Percentiles rank a stretch among this genome's conserved stretches.
phyloP scores from a whole-genome alignment of 2,888 invertebrate genomes.

The Ormyrus thymus region DNA sequence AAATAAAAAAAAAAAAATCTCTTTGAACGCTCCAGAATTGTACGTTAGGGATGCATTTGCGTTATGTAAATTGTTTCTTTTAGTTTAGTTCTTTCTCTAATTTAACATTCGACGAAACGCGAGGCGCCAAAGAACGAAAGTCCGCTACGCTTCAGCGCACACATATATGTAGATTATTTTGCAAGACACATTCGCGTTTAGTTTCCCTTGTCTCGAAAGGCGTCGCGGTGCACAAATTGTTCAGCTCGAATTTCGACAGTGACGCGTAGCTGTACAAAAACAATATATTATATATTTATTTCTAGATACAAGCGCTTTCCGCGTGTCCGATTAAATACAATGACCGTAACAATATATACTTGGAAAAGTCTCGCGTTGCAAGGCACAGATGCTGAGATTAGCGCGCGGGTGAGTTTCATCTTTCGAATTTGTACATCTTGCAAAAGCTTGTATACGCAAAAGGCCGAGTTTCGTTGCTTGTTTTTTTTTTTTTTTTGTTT shows the following conservation, averaged over 20 bases:
- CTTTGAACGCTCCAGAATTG: constrained; percentile 43
- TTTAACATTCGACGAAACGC: constrained; percentile 22
- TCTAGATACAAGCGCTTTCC: constrained; percentile 18
- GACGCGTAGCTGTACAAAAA: constrained; percentile 2
- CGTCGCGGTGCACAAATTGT: constrained; percentile 1
- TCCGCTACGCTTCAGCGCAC: not conserved
- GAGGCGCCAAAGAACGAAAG: constrained; percentile 11
- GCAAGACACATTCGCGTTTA: constrained; percentile 29
- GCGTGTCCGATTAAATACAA: not conserved
- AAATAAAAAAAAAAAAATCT: constrained; percentile 43
- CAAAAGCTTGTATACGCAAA: constrained; percentile 6
- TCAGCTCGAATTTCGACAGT: constrained; percentile 11
- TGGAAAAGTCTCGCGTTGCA: constrained; percentile 24
- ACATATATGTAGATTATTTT: constrained; percentile 2
- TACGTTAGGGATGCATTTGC: constrained; percentile 50
- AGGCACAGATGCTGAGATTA: constrained; percentile 47
- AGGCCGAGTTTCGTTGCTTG: constrained; percentile 1
- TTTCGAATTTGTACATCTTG: constrained; percentile 17
- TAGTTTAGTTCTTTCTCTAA: constrained; percentile 8
- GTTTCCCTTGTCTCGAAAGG: constrained; percentile 37
- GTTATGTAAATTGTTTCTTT: constrained; percentile 24
- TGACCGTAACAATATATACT: constrained; percentile 6
- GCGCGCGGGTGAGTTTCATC: not conserved
- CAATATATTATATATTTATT: constrained; percentile 1
- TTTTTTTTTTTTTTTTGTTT: not conserved